Evolutionary conservation across 2,113 vertebrate genomes (phyloP), one percentile per base, ranked within the genome.

Genomic region (Hippopotamus amphibius): DNA sequence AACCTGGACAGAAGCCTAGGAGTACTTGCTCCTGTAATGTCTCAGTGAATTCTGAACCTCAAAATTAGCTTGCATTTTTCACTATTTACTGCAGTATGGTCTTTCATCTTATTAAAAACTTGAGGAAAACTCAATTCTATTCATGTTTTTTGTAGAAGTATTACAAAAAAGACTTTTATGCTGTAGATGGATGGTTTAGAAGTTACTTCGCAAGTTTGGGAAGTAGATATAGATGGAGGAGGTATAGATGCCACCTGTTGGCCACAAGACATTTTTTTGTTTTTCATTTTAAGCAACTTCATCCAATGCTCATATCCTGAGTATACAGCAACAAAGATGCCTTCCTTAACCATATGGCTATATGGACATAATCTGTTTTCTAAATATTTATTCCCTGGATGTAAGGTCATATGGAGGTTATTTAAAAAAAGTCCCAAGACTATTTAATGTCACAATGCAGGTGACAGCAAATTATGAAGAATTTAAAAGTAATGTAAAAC

Each of bases 401-500:
- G 6, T 46, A 71, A 65, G 37, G 15, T 66, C 17, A 72, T 46
- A 53, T 72, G n/a, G 26, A 26, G 41, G 13, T 30, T 68, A 48
- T 46, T 80, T 43, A 55, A 53, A 66, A 81, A 93, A 95, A 91
- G 82, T 17, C 0, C 1, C 7, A 0, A 50, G 57, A 30, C 37
- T 85, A 19, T 79, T 97, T 80, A 69, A 84, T 94, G 50, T n/a
- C 90, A 53, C 19, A 81, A 77, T 91, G 6, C 5, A 43, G 30
- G 8, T 91, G 33, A 48, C n/a, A 71, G 21, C 16, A 97, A 57
- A 48, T 72, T 85, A 30, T 88, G 92, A 93, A 76, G 33, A 92
- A 68, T 83, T 48, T 22, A 69, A 94, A 83, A 2, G 28, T 66
- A 43, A 59, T 14, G 37, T 83, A 77, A 69, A 68, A 63, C 48